These are phyloP conservation scores for Coleophora deauratella DNA, from an alignment of 2,888 invertebrate species.

Conservation along the genomic window DNA sequence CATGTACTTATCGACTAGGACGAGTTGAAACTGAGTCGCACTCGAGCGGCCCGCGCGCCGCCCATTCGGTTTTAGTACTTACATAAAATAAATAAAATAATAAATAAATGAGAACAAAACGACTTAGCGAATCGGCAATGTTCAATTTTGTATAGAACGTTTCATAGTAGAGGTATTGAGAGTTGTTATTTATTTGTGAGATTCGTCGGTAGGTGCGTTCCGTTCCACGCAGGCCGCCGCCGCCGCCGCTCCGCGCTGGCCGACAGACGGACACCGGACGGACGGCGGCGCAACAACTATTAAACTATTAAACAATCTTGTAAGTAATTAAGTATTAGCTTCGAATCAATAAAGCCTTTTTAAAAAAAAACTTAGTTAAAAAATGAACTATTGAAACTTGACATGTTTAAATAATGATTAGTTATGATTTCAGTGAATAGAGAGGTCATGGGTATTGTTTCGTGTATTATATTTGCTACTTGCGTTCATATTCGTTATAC, in stretches of 20 bases:
- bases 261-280: conserved; percentile 15
- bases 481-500: conserved; percentile 69
- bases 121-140: conserved; percentile 69
- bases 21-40: conserved; percentile 44
- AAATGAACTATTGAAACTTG: conserved; percentile 65
- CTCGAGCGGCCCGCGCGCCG: conserved; percentile 49
- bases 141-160: conserved; percentile 73
- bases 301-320: conserved; percentile 70
- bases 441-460: conserved; percentile 57
- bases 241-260: conserved; percentile 14
- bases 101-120: conserved; percentile 43
- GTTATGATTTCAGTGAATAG: conserved; percentile 67
- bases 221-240: conserved; percentile 22
- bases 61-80: conserved; percentile 59
- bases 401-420: conserved; percentile 64
- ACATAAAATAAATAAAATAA: conserved; percentile 15
- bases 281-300: conserved; percentile 49
- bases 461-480: conserved; percentile 55
- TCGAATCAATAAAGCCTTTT: conserved; percentile 73
- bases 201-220: conserved; percentile 35
- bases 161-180: conserved; percentile 69
- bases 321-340: conserved; percentile 74
- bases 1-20: conserved; percentile 64
- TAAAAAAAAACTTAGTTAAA: conserved; percentile 64
- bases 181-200: conserved; percentile 68